Conservation (phyloP, 2,888 invertebrate species). For the Eurytoma adleriae region DNA sequence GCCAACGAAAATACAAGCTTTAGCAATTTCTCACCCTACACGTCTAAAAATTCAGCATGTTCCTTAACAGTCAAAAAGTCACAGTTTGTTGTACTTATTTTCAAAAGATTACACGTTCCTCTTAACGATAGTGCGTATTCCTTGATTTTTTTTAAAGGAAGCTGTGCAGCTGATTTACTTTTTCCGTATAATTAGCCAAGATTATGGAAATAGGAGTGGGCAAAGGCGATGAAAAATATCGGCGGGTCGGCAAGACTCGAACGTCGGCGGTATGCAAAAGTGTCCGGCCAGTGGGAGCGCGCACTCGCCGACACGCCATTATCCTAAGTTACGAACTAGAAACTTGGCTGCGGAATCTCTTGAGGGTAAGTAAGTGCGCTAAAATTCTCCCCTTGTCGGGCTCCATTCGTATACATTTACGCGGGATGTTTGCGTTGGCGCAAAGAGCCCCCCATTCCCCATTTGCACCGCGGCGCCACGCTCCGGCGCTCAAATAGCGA, state of each 20-base stretch:
- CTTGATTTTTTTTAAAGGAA: no score
- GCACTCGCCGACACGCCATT: slow-evolving; percentile 59
- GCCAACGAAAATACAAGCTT: no score
- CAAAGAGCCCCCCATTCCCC: background rate
- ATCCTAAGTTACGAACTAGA: slow-evolving; percentile 68
- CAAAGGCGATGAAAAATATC: no score
- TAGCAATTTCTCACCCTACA: no score
- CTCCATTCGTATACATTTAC: slow-evolving; percentile 43
- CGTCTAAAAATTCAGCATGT: no score
- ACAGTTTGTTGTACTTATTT: no score
- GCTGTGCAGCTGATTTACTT: no score
- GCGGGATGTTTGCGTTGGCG: slow-evolving; percentile 18
- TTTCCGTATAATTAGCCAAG: slow-evolving; percentile 29
- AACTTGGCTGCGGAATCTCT: slow-evolving; percentile 64
- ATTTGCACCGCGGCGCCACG: slow-evolving; percentile 1
- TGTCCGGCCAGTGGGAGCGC: slow-evolving; percentile 56
- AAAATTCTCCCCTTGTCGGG: slow-evolving; percentile 58
- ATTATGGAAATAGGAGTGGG: slow-evolving; percentile 41
- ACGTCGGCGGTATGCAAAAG: slow-evolving; percentile 64
- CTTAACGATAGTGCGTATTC: no score
- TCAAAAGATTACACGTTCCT: no score
- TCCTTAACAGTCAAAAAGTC: no score
- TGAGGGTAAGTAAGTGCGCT: slow-evolving; percentile 67
- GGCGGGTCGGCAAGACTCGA: slow-evolving; percentile 10
- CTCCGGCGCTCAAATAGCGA: slow-evolving; percentile 47